These are phyloP conservation scores for Anisognathus igniventris DNA, from an alignment of 2,797 vertebrate genomes.

Conservation along the genomic window DNA sequence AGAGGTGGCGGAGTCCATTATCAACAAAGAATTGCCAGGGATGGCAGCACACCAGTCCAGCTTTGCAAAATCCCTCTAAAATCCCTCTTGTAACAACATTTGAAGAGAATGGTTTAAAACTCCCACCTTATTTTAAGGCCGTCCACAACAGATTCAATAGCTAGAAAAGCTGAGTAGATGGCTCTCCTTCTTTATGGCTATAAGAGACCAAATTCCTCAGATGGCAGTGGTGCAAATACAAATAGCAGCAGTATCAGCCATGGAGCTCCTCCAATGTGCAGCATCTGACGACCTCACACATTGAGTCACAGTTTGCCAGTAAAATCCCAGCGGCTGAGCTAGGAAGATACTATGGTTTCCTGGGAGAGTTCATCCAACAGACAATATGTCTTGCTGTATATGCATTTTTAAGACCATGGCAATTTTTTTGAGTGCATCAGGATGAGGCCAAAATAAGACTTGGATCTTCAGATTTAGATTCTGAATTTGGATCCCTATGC, in stretches of 20 bases:
- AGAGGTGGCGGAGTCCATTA: constrained; percentile 33
- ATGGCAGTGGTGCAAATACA: background rate
- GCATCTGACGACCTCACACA: constrained; percentile 34
- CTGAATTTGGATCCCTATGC: background rate
- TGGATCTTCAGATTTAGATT: background rate
- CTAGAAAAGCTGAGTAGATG: background rate
- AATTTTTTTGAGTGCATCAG: background rate
- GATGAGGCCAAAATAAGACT: background rate
- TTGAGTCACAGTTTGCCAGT: background rate
- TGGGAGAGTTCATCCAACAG: constrained; percentile 32
- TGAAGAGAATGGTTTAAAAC: constrained; percentile 5
- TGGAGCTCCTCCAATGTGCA: background rate
- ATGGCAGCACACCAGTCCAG: constrained; percentile 26
- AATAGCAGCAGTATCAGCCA: constrained; percentile 2
- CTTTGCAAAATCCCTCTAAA: constrained; percentile 36
- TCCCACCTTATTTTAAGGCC: constrained; percentile 24
- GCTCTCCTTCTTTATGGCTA: background rate
- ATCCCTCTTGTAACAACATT: constrained; percentile 22
- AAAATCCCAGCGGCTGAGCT: constrained; percentile 11
- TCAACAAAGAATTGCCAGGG: constrained; percentile 59
- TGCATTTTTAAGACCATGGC: background rate
- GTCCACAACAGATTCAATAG: background rate
- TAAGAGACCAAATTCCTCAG: background rate
- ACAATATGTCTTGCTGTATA: background rate
- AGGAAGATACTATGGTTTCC: constrained; percentile 10